A percentile compares a stretch with the other conserved stretches of the same genome.
Evolutionary conservation across 2,888 invertebrate genomes (phyloP).

Genomic region (Mythimna pallens): DNA sequence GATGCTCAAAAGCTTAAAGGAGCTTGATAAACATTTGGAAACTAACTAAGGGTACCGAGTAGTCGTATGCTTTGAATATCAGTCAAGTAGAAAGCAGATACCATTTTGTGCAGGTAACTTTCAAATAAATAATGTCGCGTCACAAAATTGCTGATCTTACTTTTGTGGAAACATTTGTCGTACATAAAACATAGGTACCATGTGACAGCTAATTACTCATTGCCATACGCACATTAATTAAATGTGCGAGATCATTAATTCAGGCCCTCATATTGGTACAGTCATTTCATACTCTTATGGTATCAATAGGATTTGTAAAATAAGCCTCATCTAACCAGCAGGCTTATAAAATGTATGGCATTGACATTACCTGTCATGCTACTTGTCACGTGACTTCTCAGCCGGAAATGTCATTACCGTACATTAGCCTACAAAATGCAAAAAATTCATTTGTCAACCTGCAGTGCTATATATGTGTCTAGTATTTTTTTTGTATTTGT

Average conservation of each 20-base stretch:
- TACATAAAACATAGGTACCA: conserved; percentile 15
- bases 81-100: conserved; percentile 29
- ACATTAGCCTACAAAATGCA: too few species aligned
- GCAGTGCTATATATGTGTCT: too few species aligned
- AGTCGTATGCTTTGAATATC: conserved; percentile 29
- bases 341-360: too few species aligned
- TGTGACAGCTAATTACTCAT: conserved; percentile 49
- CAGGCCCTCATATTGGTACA: conserved; percentile 14
- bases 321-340: not conserved
- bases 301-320: conserved; percentile 38
- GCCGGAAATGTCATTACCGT: too few species aligned
- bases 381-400: too few species aligned
- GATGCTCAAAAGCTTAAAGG: conserved; percentile 41
- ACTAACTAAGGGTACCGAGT: not conserved
- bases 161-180: conserved; percentile 31
- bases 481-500: too few species aligned
- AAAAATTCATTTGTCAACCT: too few species aligned
- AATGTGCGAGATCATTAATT: conserved; percentile 46
- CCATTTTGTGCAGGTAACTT: conserved; percentile 1
- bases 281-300: conserved; percentile 15
- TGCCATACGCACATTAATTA: conserved; percentile 38
- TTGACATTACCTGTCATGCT: too few species aligned
- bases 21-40: conserved; percentile 48
- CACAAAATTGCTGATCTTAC: conserved; percentile 1
- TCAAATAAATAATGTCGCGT: conserved; percentile 4